phyloP scores from a whole-genome alignment of 2,888 invertebrate species.

The Agrilus mali region DNA sequence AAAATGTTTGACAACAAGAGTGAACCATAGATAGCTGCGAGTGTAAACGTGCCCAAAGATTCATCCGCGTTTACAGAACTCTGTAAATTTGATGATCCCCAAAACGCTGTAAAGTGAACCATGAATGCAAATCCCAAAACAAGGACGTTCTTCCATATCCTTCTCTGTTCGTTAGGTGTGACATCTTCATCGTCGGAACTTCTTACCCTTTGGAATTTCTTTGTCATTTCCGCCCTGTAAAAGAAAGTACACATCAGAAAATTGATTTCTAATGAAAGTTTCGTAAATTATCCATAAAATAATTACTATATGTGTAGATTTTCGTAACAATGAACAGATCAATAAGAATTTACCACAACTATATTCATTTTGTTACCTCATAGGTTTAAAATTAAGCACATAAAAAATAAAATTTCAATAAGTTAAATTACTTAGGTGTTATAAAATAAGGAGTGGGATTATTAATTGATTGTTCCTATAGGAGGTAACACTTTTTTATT shows the following conservation, averaged over 20 bases:
- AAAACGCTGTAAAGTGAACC: slow-evolving; percentile 87
- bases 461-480: no score
- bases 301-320: no score
- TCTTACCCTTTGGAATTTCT: slow-evolving; percentile 12
- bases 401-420: neutral
- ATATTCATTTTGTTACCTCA: no score
- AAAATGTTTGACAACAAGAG: slow-evolving; percentile 84
- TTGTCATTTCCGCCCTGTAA: slow-evolving; percentile 13
- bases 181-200: slow-evolving; percentile 12
- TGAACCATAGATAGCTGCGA: slow-evolving; percentile 77
- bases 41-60: slow-evolving; percentile 70
- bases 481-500: no score
- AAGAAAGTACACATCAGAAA: neutral
- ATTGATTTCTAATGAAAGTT: no score
- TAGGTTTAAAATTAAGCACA: no score
- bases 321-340: no score
- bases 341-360: no score
- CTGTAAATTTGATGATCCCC: slow-evolving; percentile 70
- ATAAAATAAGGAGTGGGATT: no score
- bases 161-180: slow-evolving; percentile 45
- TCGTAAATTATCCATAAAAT: no score
- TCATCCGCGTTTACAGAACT: slow-evolving; percentile 75
- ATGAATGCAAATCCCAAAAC: slow-evolving; percentile 81
- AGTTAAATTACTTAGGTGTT: no score
- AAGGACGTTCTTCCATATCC: slow-evolving; percentile 74